These are phyloP conservation scores for Strigops habroptila DNA, from an alignment of 2,113 vertebrate species.

Conservation along the genomic window DNA sequence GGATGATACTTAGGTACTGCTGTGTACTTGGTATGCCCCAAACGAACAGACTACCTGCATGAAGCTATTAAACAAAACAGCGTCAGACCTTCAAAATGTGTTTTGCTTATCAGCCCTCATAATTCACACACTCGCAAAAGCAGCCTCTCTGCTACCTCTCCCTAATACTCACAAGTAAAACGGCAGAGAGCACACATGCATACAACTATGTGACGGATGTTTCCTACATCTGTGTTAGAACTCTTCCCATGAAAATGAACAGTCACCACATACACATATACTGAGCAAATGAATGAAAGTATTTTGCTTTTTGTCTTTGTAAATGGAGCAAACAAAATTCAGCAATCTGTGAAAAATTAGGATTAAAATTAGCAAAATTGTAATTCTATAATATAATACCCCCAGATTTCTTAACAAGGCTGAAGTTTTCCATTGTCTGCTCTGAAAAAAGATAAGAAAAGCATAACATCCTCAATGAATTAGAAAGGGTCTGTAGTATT, in stretches of 20 bases:
- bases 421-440: slow-evolving; percentile 61
- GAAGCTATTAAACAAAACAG: background rate
- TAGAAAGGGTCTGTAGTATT: slow-evolving; percentile 62
- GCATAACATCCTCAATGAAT: slow-evolving; percentile 20
- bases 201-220: background rate
- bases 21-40: background rate
- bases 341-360: background rate
- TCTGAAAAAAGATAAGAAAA: slow-evolving; percentile 45
- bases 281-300: background rate
- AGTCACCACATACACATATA: background rate
- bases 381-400: background rate
- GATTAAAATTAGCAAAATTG: background rate
- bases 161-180: background rate
- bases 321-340: background rate
- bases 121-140: background rate
- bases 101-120: background rate
- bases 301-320: background rate
- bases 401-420: slow-evolving; percentile 51
- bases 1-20: background rate
- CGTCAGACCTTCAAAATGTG: background rate
- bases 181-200: background rate
- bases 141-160: background rate
- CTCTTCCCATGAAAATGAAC: background rate
- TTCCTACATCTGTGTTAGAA: background rate
- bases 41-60: background rate